Evolutionary conservation across 1,140 invertebrate species (phyloP).

Genomic region (Pissodes strobi): DNA sequence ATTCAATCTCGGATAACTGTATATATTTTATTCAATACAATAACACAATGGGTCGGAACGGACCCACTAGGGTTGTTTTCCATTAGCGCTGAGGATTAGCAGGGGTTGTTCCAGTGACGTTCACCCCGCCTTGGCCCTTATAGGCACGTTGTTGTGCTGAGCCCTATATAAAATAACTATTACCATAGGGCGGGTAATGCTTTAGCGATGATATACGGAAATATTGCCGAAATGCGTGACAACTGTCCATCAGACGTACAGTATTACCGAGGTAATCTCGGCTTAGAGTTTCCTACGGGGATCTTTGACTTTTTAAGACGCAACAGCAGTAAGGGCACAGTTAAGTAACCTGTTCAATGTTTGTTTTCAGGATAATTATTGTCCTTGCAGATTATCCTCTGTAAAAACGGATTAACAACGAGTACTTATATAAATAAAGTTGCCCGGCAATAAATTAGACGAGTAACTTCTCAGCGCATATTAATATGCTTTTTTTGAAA

Average conservation of each 20-base stretch:
- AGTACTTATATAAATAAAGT: too few species aligned
- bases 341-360: constrained; percentile 29
- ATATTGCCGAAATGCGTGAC: constrained; percentile 25
- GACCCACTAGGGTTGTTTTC: constrained; percentile 50
- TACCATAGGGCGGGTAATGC: constrained; percentile 31
- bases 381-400: constrained; percentile 2
- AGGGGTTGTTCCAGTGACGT: constrained; percentile 51
- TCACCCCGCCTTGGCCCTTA: constrained; percentile 47
- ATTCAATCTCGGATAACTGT: constrained; percentile 52
- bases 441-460: too few species aligned
- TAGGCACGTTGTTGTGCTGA: constrained; percentile 1
- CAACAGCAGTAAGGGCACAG: background rate
- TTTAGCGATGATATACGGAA: constrained; percentile 16
- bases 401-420: constrained; percentile 1
- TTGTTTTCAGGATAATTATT: constrained; percentile 26
- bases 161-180: constrained; percentile 32
- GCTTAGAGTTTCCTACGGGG: constrained; percentile 30
- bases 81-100: constrained; percentile 53
- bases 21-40: constrained; percentile 53
- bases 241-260: constrained; percentile 25
- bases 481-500: too few species aligned
- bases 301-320: constrained; percentile 37
- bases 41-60: constrained; percentile 50
- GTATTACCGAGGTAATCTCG: constrained; percentile 33
- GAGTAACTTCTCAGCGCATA: too few species aligned